Conservation (phyloP, 1,140 invertebrate species). For the Helicoverpa armigera region DNA sequence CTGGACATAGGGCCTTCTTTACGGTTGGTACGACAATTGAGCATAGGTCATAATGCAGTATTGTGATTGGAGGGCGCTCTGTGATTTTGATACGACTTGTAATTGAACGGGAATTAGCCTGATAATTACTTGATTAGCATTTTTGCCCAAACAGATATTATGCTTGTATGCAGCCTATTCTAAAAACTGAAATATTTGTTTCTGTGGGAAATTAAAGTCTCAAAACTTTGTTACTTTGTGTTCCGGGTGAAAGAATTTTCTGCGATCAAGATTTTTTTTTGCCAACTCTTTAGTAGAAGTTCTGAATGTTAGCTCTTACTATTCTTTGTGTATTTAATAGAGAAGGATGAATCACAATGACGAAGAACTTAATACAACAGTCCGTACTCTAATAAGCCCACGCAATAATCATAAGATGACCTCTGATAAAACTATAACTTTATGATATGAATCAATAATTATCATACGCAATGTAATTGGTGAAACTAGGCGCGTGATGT, state of each 20-base stretch:
- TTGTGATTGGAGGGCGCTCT: neutral
- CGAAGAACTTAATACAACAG: neutral
- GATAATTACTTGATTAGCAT: too few relatives aligned
- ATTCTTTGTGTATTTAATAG: neutral
- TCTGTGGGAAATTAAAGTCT: too few relatives aligned
- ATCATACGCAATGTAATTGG: slow-evolving; percentile 35
- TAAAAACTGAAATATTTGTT: too few relatives aligned
- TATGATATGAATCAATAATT: slow-evolving; percentile 35
- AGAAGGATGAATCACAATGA: neutral
- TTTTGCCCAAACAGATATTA: too few relatives aligned
- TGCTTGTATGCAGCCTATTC: too few relatives aligned
- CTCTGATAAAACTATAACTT: neutral
- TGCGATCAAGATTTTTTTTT: too few relatives aligned
- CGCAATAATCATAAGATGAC: slow-evolving; percentile 6
- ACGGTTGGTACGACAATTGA: slow-evolving; percentile 4
- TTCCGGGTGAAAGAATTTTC: too few relatives aligned
- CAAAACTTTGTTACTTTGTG: too few relatives aligned
- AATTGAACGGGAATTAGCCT: neutral
- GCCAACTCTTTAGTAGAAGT: too few relatives aligned
- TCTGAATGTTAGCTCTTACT: neutral
- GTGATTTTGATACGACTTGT: neutral
- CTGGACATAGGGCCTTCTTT: slow-evolving; percentile 30
- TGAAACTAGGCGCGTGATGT: slow-evolving; percentile 40
- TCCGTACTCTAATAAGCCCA: neutral
- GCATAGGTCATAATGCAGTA: neutral